Conservation (phyloP, 2,888 invertebrate species). For the Tetanocera ferruginea region DNA sequence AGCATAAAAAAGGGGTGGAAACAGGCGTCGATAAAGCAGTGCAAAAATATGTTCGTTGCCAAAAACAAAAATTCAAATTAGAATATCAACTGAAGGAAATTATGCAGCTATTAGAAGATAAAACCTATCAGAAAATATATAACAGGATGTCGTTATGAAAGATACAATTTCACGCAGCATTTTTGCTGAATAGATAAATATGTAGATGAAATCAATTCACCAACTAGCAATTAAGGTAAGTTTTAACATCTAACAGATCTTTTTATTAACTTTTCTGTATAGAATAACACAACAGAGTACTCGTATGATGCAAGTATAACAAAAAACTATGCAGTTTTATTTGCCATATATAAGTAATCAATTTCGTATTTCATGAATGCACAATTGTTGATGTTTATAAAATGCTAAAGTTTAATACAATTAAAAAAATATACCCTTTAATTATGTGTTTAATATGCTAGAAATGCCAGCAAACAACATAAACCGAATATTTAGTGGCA, state of each 20-base stretch:
- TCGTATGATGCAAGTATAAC: no score
- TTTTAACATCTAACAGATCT: no score
- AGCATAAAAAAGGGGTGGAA: conserved; percentile 1
- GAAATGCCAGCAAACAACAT: background rate
- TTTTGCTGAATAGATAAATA: no score
- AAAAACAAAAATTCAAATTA: background rate
- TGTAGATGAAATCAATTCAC: no score
- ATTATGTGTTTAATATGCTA: conserved; percentile 19
- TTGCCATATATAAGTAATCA: no score
- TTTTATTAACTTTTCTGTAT: no score
- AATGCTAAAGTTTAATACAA: background rate
- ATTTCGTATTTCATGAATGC: background rate
- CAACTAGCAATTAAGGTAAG: no score
- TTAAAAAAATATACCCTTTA: background rate
- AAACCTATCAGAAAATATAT: background rate
- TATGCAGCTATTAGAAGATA: background rate
- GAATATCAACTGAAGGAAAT: background rate
- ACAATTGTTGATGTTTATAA: background rate
- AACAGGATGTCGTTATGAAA: no score
- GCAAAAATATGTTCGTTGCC: background rate
- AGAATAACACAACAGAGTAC: no score
- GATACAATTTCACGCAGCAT: no score
- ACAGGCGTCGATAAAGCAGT: conserved; percentile 29
- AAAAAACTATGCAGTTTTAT: no score
- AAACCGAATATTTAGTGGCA: background rate